Conservation (phyloP, 2,797 vertebrate species). For the Melanotaenia pygmaea region DNA sequence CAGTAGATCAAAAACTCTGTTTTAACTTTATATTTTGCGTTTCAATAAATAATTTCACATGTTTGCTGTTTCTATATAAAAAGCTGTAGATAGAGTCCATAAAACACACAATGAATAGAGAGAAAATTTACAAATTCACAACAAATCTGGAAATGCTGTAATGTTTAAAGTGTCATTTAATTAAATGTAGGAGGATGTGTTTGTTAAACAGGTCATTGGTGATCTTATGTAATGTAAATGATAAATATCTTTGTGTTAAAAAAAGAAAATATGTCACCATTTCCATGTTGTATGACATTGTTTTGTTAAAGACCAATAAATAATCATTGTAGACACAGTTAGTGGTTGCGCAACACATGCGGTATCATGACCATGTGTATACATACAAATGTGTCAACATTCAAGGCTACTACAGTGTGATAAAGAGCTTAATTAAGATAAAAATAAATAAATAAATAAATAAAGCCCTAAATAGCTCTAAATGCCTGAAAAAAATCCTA, state of each 20-base stretch:
- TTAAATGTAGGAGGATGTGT: too few relatives aligned
- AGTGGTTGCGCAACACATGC: too few relatives aligned
- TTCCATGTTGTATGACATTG: background rate
- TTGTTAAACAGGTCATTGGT: background rate
- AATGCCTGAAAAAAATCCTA: too few relatives aligned
- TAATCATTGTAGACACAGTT: background rate
- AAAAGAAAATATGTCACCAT: background rate
- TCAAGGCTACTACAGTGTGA: too few relatives aligned
- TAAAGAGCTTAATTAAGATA: too few relatives aligned
- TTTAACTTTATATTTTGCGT: background rate
- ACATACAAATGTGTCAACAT: too few relatives aligned
- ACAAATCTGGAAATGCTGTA: background rate
- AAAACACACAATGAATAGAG: background rate
- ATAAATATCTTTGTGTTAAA: background rate
- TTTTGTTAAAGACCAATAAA: background rate
- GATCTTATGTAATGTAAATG: background rate
- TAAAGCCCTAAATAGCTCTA: too few relatives aligned
- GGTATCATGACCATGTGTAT: too few relatives aligned
- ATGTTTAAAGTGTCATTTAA: too few relatives aligned
- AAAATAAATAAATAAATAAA: too few relatives aligned
- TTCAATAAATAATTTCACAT: background rate
- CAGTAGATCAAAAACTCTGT: background rate
- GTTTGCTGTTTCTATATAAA: background rate
- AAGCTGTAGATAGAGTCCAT: background rate
- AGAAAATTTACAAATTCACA: background rate